Base-by-base conservation (phyloP, 1,140 invertebrate species). In the Magallana gigas region DNA sequence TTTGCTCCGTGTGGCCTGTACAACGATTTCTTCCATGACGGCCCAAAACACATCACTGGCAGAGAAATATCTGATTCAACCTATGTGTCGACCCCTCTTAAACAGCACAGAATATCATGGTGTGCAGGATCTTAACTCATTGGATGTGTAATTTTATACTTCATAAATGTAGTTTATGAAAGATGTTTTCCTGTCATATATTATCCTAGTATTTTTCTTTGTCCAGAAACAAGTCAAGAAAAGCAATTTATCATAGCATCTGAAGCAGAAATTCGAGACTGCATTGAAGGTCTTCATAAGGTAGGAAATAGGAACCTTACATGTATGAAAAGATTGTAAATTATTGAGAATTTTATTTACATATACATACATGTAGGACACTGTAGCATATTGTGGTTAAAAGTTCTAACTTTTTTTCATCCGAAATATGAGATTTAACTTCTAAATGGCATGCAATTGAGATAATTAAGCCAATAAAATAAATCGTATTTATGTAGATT, bases 211-310 rank as follows among this genome's bases (percentile, higher is more conserved):
- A n/a, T 59, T 76, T 48, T 48, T 48, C 36, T 48, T 48, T 48
- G 36, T 48, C 36, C 36, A 12, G 68, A 36, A 48, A 56, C 58
- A 12, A 16, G 56, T 76, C 7, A 57, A 58, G 29, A 84, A 76
- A n/a, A 80, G 48, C 82, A 87, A n/a, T 23, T 59, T n/a, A 58
- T 88, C 76, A 71, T 90, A 8, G 89, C 91, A 14, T 18, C 81
- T 5, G 92, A 93, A 64, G 57, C 62, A 29, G 64, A 87, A 6
- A 57, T 93, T 12, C 85, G 85, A 11, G 29, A n/a, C 12, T 92
- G 90, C 87, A 68, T 93, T 36, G 88, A 91, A 57, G 87, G 90
- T 83, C 85, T 92, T 68, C 88, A 91, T 57, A 92, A 91, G 85
- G 91, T 92, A 91, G 29, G 71, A 18, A 48, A 48, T 48, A 48